These are phyloP conservation scores for Phaedon cochleariae DNA, from an alignment of 2,888 invertebrate species.

Conservation along the genomic window DNA sequence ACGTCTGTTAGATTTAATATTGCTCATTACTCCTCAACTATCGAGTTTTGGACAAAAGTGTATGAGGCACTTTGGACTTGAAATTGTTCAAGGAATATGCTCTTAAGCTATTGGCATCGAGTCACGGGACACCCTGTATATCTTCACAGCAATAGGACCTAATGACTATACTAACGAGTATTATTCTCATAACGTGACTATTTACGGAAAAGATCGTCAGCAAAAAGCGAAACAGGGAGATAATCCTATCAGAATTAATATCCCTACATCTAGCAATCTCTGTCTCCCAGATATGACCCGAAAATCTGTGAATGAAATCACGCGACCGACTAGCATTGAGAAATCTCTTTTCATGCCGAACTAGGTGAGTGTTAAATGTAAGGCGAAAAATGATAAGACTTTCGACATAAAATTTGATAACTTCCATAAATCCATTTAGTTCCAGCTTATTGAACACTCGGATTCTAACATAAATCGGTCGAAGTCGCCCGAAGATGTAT, in stretches of 20 bases:
- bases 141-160: no score
- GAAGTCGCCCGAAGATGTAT: constrained; percentile 52
- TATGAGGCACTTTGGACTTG: no score
- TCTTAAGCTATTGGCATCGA: no score
- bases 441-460: constrained; percentile 54
- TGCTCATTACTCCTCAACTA: no score
- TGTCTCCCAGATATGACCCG: neutral
- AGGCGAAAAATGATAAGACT: constrained; percentile 49
- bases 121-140: no score
- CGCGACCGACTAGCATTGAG: neutral
- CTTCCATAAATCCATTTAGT: constrained; percentile 55
- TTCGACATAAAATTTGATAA: constrained; percentile 54
- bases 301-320: neutral
- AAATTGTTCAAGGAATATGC: no score
- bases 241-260: neutral
- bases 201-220: neutral
- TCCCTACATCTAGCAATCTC: neutral
- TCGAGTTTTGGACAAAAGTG: no score
- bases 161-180: no score
- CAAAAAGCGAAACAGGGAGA: neutral
- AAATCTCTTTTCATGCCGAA: neutral
- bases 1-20: no score
- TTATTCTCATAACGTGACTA: neutral
- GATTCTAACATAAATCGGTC: constrained; percentile 50
- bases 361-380: constrained; percentile 43